Conservation (phyloP, 2,888 invertebrate genomes). For the Apotomis capreana region DNA sequence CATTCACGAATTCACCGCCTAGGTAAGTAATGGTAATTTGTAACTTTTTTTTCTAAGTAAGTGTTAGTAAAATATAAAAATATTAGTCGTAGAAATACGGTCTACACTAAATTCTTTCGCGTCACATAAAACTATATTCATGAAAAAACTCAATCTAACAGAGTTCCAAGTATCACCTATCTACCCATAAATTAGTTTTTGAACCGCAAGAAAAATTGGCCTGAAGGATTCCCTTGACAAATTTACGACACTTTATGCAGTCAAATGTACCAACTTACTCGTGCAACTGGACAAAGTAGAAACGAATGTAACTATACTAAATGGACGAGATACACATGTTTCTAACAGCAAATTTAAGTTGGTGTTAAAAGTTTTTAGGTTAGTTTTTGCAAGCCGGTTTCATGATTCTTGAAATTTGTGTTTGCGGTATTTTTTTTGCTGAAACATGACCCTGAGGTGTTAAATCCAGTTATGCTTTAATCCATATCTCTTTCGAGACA, state of each 20-base stretch:
- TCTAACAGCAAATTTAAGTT: constrained; percentile 8
- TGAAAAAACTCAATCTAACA: neutral
- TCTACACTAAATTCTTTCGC: no score
- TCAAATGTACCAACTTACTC: constrained; percentile 2
- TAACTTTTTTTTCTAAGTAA: no score
- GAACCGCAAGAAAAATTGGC: constrained; percentile 52
- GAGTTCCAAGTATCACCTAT: constrained; percentile 15
- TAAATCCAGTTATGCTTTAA: constrained; percentile 31
- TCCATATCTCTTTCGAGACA: constrained; percentile 28
- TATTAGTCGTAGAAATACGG: no score
- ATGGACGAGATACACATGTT: neutral
- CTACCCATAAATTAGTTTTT: constrained; percentile 21
- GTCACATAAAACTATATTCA: no score
- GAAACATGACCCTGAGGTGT: constrained; percentile 24
- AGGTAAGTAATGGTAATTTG: no score
- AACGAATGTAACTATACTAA: neutral
- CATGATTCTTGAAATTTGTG: constrained; percentile 25
- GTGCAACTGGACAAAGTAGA: neutral
- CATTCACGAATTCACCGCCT: no score
- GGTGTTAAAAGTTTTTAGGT: constrained; percentile 19
- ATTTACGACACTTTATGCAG: constrained; percentile 66
- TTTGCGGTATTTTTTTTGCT: constrained; percentile 32
- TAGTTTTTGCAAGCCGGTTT: constrained; percentile 22
- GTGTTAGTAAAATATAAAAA: no score
- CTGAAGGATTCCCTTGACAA: constrained; percentile 63